Percentiles rank a stretch among this genome's conserved stretches.
Evolutionary conservation across 2,113 vertebrate species (phyloP).

Genomic region (Notarius quadriscutis): DNA sequence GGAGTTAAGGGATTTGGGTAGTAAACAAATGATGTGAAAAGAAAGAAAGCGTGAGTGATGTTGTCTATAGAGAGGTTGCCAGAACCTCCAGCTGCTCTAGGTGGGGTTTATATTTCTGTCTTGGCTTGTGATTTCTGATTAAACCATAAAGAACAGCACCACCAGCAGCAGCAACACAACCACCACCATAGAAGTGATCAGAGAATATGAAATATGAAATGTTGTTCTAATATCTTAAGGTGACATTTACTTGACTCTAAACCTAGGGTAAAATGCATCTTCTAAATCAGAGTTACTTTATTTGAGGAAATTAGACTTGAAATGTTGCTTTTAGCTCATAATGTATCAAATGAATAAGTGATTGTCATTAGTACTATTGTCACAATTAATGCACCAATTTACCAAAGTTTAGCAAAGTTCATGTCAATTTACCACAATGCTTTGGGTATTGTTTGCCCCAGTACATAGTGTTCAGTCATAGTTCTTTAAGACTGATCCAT

Average conservation of each 20-base stretch:
- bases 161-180: not conserved
- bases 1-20: constrained; percentile 57
- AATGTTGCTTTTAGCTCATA: not conserved
- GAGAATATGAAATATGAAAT: not conserved
- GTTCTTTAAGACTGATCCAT: constrained; percentile 30
- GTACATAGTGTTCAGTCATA: constrained; percentile 50
- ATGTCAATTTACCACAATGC: not conserved
- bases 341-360: not conserved
- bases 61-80: constrained; percentile 53
- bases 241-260: not conserved
- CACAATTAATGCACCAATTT: not conserved
- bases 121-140: constrained; percentile 6
- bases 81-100: constrained; percentile 65
- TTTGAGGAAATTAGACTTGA: not conserved
- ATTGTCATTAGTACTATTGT: not conserved
- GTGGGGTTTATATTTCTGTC: constrained; percentile 38
- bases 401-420: not conserved
- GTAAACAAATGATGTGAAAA: constrained; percentile 40
- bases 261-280: not conserved
- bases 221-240: not conserved
- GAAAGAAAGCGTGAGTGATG: constrained; percentile 48
- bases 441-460: not conserved
- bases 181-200: not conserved
- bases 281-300: not conserved
- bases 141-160: constrained; percentile 10